Conservation (phyloP, 2,797 vertebrate genomes). For the Brachyrhaphis roseni region DNA sequence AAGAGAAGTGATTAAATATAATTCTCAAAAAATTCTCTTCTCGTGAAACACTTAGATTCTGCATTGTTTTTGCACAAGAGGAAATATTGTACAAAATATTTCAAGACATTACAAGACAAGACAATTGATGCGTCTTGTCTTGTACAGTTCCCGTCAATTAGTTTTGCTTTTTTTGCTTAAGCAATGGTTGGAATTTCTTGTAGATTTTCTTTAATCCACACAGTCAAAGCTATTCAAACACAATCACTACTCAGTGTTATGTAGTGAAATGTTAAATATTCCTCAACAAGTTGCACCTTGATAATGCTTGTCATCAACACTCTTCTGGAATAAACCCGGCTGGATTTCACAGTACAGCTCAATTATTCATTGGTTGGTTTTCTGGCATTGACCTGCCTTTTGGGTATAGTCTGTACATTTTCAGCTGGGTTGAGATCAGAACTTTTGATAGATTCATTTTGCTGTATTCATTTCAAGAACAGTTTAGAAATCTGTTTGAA, state of each 20-base stretch:
- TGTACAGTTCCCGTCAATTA: not conserved
- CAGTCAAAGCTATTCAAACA: not conserved
- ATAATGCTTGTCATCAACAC: not conserved
- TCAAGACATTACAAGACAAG: no score
- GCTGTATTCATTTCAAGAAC: not conserved
- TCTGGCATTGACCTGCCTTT: not conserved
- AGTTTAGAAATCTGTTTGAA: not conserved
- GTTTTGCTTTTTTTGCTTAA: not conserved
- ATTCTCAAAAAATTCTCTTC: slow-evolving; percentile 4
- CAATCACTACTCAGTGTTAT: not conserved
- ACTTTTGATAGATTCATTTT: not conserved
- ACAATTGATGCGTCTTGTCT: not conserved
- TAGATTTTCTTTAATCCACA: not conserved
- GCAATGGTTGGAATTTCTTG: not conserved
- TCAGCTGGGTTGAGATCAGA: not conserved
- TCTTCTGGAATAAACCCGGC: not conserved
- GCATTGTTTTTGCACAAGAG: slow-evolving; percentile 1
- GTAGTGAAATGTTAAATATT: not conserved
- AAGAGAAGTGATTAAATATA: slow-evolving; percentile 65
- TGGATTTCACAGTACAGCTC: not conserved
- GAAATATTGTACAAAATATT: no score
- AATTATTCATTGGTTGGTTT: not conserved
- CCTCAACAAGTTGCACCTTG: not conserved
- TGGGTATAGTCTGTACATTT: not conserved
- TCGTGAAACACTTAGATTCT: slow-evolving; percentile 19